These are phyloP conservation scores for Catocala sponsa DNA, from an alignment of 2,888 invertebrate genomes.

Conservation along the genomic window DNA sequence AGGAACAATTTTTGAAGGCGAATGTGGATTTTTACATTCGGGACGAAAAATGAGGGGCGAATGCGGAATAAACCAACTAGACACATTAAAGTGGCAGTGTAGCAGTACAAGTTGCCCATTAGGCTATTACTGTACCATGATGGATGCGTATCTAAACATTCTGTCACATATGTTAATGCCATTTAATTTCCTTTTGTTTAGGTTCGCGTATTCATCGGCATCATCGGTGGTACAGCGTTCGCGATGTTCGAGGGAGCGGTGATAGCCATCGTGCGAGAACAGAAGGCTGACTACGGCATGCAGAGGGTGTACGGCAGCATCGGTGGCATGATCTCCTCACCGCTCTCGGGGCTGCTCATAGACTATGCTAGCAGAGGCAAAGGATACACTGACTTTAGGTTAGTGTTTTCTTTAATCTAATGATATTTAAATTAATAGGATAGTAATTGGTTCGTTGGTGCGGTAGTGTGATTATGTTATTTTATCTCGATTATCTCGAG, in stretches of 20 bases:
- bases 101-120: too few species aligned
- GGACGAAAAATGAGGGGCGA: too few species aligned
- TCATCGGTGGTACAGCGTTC: slow-evolving; percentile 92
- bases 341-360: slow-evolving; percentile 91
- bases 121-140: too few species aligned
- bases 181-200: slow-evolving; percentile 39
- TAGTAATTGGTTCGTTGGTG: too few species aligned
- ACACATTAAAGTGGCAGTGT: too few species aligned
- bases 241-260: slow-evolving; percentile 95
- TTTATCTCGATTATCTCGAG: too few species aligned
- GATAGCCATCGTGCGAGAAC: slow-evolving; percentile 92
- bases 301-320: slow-evolving; percentile 93
- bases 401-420: background rate
- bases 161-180: slow-evolving; percentile 3
- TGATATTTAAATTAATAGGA: too few species aligned
- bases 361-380: slow-evolving; percentile 92
- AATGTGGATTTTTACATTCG: too few species aligned
- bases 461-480: too few species aligned
- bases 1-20: too few species aligned
- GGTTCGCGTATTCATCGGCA: slow-evolving; percentile 89
- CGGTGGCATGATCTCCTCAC: slow-evolving; percentile 94
- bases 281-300: slow-evolving; percentile 93
- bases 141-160: too few species aligned
- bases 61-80: too few species aligned
- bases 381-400: slow-evolving; percentile 92